Evolutionary conservation across 2,888 invertebrate genomes (phyloP).

Genomic region (Aelia acuminata): DNA sequence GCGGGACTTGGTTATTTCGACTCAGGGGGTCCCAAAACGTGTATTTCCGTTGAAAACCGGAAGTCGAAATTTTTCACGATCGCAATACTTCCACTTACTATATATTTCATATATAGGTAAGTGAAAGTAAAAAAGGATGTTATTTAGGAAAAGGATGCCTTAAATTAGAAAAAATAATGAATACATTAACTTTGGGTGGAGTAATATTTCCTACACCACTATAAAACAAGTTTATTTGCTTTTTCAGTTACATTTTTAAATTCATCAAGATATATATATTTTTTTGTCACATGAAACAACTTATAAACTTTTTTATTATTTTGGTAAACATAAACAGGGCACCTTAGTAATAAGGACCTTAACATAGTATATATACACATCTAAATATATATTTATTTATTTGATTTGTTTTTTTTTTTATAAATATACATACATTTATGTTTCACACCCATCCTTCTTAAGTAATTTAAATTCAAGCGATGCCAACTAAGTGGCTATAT

Average conservation of each 20-base stretch:
- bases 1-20: too few species aligned
- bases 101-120: too few species aligned
- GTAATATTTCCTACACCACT: constrained; percentile 38
- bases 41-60: too few species aligned
- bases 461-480: constrained; percentile 29
- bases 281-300: constrained; percentile 18
- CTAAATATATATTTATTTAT: constrained; percentile 23
- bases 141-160: background rate
- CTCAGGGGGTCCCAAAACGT: too few species aligned
- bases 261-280: constrained; percentile 33
- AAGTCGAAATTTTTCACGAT: too few species aligned
- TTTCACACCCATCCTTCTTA: constrained; percentile 23
- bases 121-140: background rate
- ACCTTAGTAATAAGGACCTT: constrained; percentile 38
- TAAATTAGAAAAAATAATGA: background rate
- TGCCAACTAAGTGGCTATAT: background rate
- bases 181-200: background rate
- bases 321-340: constrained; percentile 42
- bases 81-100: too few species aligned
- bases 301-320: constrained; percentile 46
- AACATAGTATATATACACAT: constrained; percentile 44
- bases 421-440: constrained; percentile 48
- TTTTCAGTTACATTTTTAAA: constrained; percentile 37
- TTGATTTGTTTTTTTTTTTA: background rate
- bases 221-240: constrained; percentile 41